Evolutionary conservation across 1,140 invertebrate genomes (phyloP), one percentile per base, ranked within the genome.

Genomic region (Drosophila ficusphila): DNA sequence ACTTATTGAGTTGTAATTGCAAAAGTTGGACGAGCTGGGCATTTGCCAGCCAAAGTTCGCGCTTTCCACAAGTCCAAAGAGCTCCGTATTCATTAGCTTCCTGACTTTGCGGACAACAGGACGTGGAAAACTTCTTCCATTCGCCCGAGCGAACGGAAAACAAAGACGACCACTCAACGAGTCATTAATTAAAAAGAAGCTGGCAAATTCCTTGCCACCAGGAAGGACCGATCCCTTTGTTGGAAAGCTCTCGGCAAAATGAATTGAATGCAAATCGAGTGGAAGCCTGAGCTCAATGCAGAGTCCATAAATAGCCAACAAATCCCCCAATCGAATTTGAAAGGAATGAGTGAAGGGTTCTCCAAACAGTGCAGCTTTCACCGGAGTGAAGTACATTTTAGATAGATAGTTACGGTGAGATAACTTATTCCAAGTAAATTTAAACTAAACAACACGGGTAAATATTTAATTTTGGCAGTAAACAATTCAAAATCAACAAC

Each of bases 1-100:
- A 62, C 76, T 86, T 85, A 85, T 85, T 81, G 76, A 81, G 81
- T 86, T 86, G 81, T 86, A 86, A 85, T 85, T 79, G 81, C 72
- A 74, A 79, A 85, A 86, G 76, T 86, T 85, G 21, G 61, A 65
- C 29, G 47, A 38, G 19, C 57, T 33, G 33, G 56, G 46, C 41
- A 54, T 65, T 51, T 18, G 36, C 36, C 41, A 52, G 57, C 38
- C 36, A 46, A 61, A 34, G 53, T 44, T 41, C 54, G 53, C 49
- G 19, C 70, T 62, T 67, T 33, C 54, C 53, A 38, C 44, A 48
- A 72, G 62, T 12, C 42, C 33, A 23, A 42, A 21, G 16, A 18
- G 14, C 16, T 34, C 16, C 38, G 53, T 53, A 54, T 73, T 76
- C 58, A 73, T 69, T 76, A 68, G 46, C 68, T 36, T 42, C 62